Percentiles rank a stretch among this genome's conserved stretches.
Evolutionary conservation across 2,888 invertebrate genomes (phyloP).

Genomic region (Nymphalis urticae): DNA sequence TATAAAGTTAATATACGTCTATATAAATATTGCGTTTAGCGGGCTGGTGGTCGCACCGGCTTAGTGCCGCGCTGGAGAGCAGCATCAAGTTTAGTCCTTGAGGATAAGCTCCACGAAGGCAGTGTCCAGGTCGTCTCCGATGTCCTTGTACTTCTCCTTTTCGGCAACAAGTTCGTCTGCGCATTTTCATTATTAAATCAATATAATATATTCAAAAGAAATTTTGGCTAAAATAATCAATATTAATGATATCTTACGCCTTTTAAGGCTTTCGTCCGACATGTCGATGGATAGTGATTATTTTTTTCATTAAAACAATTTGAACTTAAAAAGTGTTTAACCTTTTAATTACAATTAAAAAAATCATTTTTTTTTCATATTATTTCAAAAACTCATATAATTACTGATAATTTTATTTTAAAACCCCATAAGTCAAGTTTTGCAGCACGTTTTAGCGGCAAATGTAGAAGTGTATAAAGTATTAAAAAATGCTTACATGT

Average conservation of each 20-base stretch:
- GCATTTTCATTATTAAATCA: conserved; percentile 31
- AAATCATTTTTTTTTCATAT: conserved; percentile 8
- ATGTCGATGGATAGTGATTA: too few relatives aligned
- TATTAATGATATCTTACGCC: not conserved
- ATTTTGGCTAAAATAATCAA: conserved; percentile 6
- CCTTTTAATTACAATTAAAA: too few relatives aligned
- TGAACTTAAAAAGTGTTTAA: too few relatives aligned
- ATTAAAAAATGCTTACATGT: conserved; percentile 49
- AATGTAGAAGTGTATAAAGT: conserved; percentile 42
- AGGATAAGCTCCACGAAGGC: conserved; percentile 97
- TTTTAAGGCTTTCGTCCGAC: not conserved
- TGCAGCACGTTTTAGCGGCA: conserved; percentile 47
- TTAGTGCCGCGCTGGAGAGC: conserved; percentile 4
- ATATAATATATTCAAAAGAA: conserved; percentile 14
- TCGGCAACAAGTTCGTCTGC: conserved; percentile 96
- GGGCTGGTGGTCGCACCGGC: conserved; percentile 50
- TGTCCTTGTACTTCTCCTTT: conserved; percentile 99
- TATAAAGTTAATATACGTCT: conserved; percentile 69
- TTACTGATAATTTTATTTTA: not conserved
- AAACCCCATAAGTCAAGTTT: conserved; percentile 64
- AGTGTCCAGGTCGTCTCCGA: conserved; percentile 99
- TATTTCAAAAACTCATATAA: not conserved
- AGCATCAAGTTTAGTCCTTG: conserved; percentile 79
- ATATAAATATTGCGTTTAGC: conserved; percentile 65
- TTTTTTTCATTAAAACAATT: too few relatives aligned